phyloP scores from a whole-genome alignment of 2,888 invertebrate species.

The Sarcophaga rosellei region DNA sequence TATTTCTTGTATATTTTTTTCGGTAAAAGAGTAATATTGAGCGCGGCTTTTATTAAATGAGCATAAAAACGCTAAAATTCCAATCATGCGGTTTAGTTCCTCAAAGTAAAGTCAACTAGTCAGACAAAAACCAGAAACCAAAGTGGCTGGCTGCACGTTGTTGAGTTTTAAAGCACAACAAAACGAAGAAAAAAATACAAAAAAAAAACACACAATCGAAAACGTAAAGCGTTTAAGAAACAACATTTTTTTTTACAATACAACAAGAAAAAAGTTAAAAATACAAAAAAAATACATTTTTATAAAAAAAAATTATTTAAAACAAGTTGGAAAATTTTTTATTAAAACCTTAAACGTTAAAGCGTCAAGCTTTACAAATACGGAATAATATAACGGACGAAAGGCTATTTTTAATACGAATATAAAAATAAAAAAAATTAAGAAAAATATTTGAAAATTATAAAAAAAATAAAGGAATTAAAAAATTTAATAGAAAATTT shows the following conservation, averaged over 20 bases:
- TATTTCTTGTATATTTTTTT: constrained; percentile 26
- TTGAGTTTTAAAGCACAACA: constrained; percentile 40
- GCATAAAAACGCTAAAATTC: constrained; percentile 75
- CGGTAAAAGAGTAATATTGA: constrained; percentile 26
- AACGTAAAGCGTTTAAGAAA: not conserved
- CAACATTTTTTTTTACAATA: not conserved
- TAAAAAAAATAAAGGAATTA: not conserved
- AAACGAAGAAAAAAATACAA: constrained; percentile 10
- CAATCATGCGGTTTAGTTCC: constrained; percentile 78
- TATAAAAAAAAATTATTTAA: constrained; percentile 47
- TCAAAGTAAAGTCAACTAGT: constrained; percentile 79
- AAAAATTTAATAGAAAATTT: not conserved
- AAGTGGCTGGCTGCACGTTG: constrained; percentile 65
- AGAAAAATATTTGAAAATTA: not conserved
- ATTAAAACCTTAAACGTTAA: constrained; percentile 43
- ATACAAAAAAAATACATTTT: constrained; percentile 33
- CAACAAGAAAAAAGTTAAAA: constrained; percentile 23
- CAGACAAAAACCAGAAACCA: constrained; percentile 69
- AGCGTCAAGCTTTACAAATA: constrained; percentile 57
- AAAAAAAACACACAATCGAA: constrained; percentile 20
- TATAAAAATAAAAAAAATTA: constrained; percentile 5
- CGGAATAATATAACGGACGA: constrained; percentile 51
- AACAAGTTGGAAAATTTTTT: constrained; percentile 32
- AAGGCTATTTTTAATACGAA: not conserved
- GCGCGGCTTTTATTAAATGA: constrained; percentile 41